Base-by-base conservation (phyloP, 2,113 vertebrate species). In the Mionectes macconnelli region DNA sequence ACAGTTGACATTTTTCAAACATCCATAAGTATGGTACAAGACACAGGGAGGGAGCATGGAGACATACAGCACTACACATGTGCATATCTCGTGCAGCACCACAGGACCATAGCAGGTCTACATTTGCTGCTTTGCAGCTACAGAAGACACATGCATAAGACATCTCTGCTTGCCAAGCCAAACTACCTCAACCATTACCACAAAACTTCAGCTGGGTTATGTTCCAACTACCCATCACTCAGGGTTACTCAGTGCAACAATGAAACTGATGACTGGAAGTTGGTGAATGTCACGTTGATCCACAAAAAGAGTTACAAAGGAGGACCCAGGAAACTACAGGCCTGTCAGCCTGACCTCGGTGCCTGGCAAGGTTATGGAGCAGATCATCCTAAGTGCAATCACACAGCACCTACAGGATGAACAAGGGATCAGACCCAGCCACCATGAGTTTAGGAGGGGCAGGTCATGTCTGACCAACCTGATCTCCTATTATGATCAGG, bases 181-280 rank as follows among this genome's bases (percentile, higher is more conserved):
- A 87, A 45, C 33, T 63, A 37, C 42, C 55, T 37, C 44, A 78
- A 8, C 33, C 64, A 27, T 33, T 59, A 84, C 3, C 27, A 40
- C 56, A 50, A 14, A n/a, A 14, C 14, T 66, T 89, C 81, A 70
- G 35, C 23, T 59, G n/a, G n/a, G 24, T 57, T 49, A 45, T 6
- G 39, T 37, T 47, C 78, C 82, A 64, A 73, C 21, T 68, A 56
- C 30, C 49, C 37, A 25, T 53, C 59, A 50, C 18, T 60, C 35
- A 40, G 19, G 12, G n/a, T n/a, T 53, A 57, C 44, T 67, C 30
- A 55, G 59, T 14, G 23, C 7, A 53, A 21, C 0, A 0, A 91
- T 0, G 2, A 84, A 89, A 74, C 10, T 81, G 25, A 27, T 50
- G 14, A 15, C 9, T 50, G 49, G 25, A 50, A 50, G 49, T 9